Base-by-base conservation (phyloP, 2,113 vertebrate genomes). In the Centropristis striata region DNA sequence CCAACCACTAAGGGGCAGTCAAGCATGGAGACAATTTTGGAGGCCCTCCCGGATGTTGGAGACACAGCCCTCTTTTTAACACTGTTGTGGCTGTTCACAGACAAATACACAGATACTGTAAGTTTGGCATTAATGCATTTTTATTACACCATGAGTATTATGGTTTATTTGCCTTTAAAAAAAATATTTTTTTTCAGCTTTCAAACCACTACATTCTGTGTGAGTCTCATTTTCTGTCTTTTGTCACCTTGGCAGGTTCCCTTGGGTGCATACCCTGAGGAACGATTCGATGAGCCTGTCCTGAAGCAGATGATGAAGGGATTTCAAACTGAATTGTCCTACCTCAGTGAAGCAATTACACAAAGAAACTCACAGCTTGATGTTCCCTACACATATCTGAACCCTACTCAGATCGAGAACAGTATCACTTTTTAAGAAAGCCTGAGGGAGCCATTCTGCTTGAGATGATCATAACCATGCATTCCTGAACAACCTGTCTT, bases 1-100 rank as follows among this genome's bases (percentile, higher is more conserved):
- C 90, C 89, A 11, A 83, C 77, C 51, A 72, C 57, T 1, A 94
- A 94, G 68, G 86, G 91, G 4, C 70, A 86, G 51, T 77, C 90
- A 5, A 89, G 36, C 67, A 84, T 82, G 73, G 3, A 73, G 4
- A 81, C 80, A 1, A 49, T 92, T 63, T 12, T 90, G 75, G 80
- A 90, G 27, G 76, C 63, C 1, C 76, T 94, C 13, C 89, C 93
- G 21, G 71, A 75, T 53, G 20, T 81, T 53, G 75, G 55, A 10
- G 72, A 84, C 1, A 75, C 84, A 0, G 72, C 32, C 0, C 8
- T 0, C 1, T 49, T 80, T 6, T 9, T 28, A 8, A 27, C 47
- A 10, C 0, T 75, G 3, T 0, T 0, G 0, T 66, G 50, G 32
- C 0, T 72, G 1, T 80, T 91, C 2, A 67, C 79, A 39, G 1